Conservation (phyloP, 2,888 invertebrate species). For the Drosophila helvetica region DNA sequence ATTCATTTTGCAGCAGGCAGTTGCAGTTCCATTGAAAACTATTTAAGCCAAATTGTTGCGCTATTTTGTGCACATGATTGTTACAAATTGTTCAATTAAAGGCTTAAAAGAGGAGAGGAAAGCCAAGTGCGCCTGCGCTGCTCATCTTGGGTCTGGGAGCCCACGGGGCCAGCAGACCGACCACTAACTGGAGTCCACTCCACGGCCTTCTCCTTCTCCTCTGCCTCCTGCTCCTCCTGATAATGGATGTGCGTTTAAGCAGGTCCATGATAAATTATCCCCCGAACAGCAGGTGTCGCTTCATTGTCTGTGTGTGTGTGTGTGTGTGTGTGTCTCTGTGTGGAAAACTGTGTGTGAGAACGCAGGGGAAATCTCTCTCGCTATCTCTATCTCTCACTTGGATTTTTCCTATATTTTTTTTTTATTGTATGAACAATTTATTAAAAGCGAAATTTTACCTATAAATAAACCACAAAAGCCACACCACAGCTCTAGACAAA, state of each 20-base stretch:
- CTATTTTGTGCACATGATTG: slow-evolving; percentile 78
- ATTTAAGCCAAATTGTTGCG: slow-evolving; percentile 77
- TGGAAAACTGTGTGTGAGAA: slow-evolving; percentile 64
- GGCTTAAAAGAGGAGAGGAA: slow-evolving; percentile 55
- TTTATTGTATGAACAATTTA: slow-evolving; percentile 66
- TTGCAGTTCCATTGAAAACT: slow-evolving; percentile 75
- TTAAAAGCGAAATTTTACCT: slow-evolving; percentile 62
- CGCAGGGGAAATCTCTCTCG: slow-evolving; percentile 41
- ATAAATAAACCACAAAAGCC: slow-evolving; percentile 53
- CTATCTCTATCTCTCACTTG: slow-evolving; percentile 17
- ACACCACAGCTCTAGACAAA: slow-evolving; percentile 33
- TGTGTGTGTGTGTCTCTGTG: no score
- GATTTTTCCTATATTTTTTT: slow-evolving; percentile 31
- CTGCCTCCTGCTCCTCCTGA: slow-evolving; percentile 28
- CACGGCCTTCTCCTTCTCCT: slow-evolving; percentile 10
- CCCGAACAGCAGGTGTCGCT: slow-evolving; percentile 72
- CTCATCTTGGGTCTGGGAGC: slow-evolving; percentile 5
- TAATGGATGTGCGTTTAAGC: slow-evolving; percentile 78
- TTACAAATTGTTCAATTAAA: slow-evolving; percentile 80
- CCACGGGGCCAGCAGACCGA: background rate
- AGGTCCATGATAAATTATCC: slow-evolving; percentile 71
- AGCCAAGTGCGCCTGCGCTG: slow-evolving; percentile 12
- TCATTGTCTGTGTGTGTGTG: slow-evolving; percentile 47
- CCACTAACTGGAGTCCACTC: slow-evolving; percentile 4
- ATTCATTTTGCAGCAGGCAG: slow-evolving; percentile 56